These are phyloP conservation scores for Campaea margaritaria DNA, from an alignment of 2,888 invertebrate genomes.

Conservation along the genomic window DNA sequence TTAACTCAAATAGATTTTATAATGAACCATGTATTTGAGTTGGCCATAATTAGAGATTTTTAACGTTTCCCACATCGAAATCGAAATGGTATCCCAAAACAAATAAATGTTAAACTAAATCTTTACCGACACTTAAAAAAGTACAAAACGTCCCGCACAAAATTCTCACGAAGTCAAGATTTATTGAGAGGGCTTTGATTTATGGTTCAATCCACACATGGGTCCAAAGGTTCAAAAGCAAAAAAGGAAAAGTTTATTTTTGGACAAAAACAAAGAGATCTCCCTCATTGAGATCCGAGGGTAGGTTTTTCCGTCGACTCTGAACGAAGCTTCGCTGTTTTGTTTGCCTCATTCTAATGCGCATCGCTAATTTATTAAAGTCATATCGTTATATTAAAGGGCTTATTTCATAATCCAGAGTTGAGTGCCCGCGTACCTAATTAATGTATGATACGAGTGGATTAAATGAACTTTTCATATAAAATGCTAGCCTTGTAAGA, in stretches of 20 bases:
- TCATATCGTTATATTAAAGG: slow-evolving; percentile 42
- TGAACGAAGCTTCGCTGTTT: slow-evolving; percentile 53
- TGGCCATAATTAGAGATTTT: too few species aligned
- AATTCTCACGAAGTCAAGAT: slow-evolving; percentile 72
- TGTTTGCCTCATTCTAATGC: slow-evolving; percentile 61
- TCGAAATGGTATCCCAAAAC: too few species aligned
- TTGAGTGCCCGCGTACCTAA: slow-evolving; percentile 40
- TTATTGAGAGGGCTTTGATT: slow-evolving; percentile 80
- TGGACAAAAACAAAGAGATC: slow-evolving; percentile 66
- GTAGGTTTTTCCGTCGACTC: slow-evolving; percentile 52
- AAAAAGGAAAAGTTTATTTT: slow-evolving; percentile 73
- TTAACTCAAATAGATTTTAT: too few species aligned
- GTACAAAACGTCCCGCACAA: slow-evolving; percentile 64
- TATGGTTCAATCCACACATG: slow-evolving; percentile 78
- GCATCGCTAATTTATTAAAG: slow-evolving; percentile 60
- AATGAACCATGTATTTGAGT: too few species aligned
- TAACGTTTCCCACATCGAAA: too few species aligned
- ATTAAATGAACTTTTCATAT: slow-evolving; percentile 23
- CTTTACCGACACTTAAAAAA: slow-evolving; percentile 53
- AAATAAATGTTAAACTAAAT: slow-evolving; percentile 1
- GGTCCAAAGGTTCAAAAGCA: slow-evolving; percentile 75
- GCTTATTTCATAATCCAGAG: slow-evolving; percentile 47
- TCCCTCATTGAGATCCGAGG: slow-evolving; percentile 55
- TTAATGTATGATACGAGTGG: slow-evolving; percentile 27
- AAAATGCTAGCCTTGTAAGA: slow-evolving; percentile 18